Base-by-base conservation (phyloP, 2,113 vertebrate species). In the Rhinogobius similis region DNA sequence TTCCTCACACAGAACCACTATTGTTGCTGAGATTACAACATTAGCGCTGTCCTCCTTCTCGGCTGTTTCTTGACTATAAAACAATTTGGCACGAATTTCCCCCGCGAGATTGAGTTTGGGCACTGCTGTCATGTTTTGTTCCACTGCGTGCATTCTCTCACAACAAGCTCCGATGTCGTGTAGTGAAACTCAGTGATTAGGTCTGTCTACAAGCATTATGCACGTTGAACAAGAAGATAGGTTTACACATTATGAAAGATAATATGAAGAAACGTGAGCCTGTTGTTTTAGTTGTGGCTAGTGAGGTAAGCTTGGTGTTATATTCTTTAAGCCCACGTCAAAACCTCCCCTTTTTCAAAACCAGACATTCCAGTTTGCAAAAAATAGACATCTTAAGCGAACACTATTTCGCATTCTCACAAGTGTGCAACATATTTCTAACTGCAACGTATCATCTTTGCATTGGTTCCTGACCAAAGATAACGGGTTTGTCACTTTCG, bases 51-150 rank as follows among this genome's bases (percentile, higher is more conserved):
- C n/a, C n/a, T n/a, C n/a, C n/a, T n/a, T 78, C 59, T n/a, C 70
- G 16, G 61, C 62, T 26, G 67, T 65, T 53, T 73, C 67, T n/a
- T n/a, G 70, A 79, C 79, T 66, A 82, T 73, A n/a, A 87, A 88
- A 92, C 81, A 91, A 83, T 76, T 67, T 65, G 29, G 59, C 75
- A 76, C 82, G 85, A 90, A 86, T 88, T 89, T 87, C 73, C 82
- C 82, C 71, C 79, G 67, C 27, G 10, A 29, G 41, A 36, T 46
- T 81, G 64, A 26, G 26, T n/a, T n/a, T n/a, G n/a, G n/a, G n/a
- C n/a, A n/a, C n/a, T n/a, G n/a, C n/a, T n/a, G n/a, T n/a, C n/a
- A n/a, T n/a, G 29, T 67, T 87, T 75, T 72, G 80, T 85, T 89
- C 78, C 24, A 53, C 86, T 78, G 36, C 52, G 44, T 82, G 78